Base-by-base conservation (phyloP, 1,140 invertebrate species). In the Zaprionus lachaisei region DNA sequence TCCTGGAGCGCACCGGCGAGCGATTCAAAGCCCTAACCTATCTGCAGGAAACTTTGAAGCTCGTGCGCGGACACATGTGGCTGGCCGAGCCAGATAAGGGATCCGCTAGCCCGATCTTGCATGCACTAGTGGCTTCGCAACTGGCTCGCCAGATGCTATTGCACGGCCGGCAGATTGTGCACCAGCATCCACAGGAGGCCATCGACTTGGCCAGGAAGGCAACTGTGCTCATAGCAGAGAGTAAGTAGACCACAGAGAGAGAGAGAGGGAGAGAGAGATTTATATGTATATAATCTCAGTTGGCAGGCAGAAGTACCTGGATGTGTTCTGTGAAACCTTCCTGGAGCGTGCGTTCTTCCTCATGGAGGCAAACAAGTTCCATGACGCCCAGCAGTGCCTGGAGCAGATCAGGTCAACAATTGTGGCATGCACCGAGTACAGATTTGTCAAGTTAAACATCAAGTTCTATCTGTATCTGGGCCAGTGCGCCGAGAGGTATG, bases 1-100 rank as follows among this genome's bases (percentile, higher is more conserved):
- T 79, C 26, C 68, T 79, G 28, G 66, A 76, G 2, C 47, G 51
- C 9, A 60, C 24, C 1, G 78, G 76, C 0, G 57, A 86, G 54
- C 41, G 72, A 0, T 34, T 26, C 7, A 69, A 51, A 38, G 75
- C 80, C 2, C 83, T 91, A 3, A 62, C 55, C 11, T 91, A 85
- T 58, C 60, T 91, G 15, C 56, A 83, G 37, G 67, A 70, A 5
- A 72, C 84, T 1, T 66, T 89, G 51, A 24, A 69, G 15, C 58
- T 91, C 49, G 81, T 83, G 14, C 71, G 90, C 0, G 91, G 91
- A 0, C 80, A 91, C 7, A 81, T 77, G 24, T 91, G 90, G 90
- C 77, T 74, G 11, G 72, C 86, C 0, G 60, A 72, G 41, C 37
- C 65, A 11, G 70, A 74, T 1, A 81, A 63, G 68, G 75, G 72